Evolutionary conservation across 2,888 invertebrate genomes (phyloP), one percentile per base, ranked within the genome.

Genomic region (Ethmia dodecea): DNA sequence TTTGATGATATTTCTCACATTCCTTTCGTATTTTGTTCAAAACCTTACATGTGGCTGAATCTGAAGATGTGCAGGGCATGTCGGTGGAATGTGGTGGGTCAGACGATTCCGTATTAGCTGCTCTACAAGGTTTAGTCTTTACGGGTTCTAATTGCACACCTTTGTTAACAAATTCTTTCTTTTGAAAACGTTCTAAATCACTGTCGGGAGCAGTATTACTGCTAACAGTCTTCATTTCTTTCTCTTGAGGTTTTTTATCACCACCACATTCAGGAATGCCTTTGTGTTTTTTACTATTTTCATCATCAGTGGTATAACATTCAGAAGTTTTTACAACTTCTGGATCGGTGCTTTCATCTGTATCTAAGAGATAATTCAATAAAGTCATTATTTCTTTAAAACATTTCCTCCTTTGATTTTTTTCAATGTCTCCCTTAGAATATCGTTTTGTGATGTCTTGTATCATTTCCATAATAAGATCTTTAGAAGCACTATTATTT

Each of bases 1-100:
- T 81, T 25, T 78, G 71, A 15, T 81, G 78, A 42, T 76, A 81
- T 42, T 70, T 78, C 33, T 84, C 84, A 33, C 81, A 83, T 62
- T 86, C 80, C 18, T 61, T 78, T 41, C 67, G 77, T 24, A 83
- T 83, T 56, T 70, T 84, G 30, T 72, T 76, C 10, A 83, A 49
- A 4, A 81, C 66, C 58, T 66, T 75, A 44, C 78, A 79, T 10
- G 81, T 72, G 0, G 70, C 62, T 0, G 81, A 72, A 45, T 83
- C 83, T 0, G 80, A 62, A 2, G 81, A 77, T 2, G 75, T 75
- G n/a, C 53, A 55, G 1, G 72, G 76, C 4, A 68, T 34, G 25
- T 79, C 78, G 3, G 72, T 74, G 5, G 81, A 74, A 15, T 55
- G 49, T 1, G 60, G 64, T 0, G 63, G 24, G 22, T 78, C 79